These are phyloP conservation scores for Parapsyche elsis DNA, from an alignment of 1,140 invertebrate species.

Conservation along the genomic window DNA sequence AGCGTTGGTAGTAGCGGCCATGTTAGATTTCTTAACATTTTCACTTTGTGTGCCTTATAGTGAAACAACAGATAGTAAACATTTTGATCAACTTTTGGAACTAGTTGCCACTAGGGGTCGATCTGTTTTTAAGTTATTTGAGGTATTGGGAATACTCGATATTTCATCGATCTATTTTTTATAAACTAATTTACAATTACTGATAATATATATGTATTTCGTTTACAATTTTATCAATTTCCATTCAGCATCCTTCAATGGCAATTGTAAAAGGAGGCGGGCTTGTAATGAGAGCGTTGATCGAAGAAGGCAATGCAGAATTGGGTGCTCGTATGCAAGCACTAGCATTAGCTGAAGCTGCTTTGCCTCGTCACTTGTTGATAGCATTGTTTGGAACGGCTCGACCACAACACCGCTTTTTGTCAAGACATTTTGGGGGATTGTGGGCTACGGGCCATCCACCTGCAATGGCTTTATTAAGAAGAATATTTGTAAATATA, in stretches of 20 bases:
- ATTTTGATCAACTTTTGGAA: slow-evolving; percentile 95
- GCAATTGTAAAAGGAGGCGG: slow-evolving; percentile 98
- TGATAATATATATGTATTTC: slow-evolving; percentile 25
- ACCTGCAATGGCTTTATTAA: slow-evolving; percentile 88
- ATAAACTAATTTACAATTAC: slow-evolving; percentile 7
- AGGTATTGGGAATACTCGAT: slow-evolving; percentile 71
- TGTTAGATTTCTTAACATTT: slow-evolving; percentile 99
- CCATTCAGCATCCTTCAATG: slow-evolving; percentile 88
- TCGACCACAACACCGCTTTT: slow-evolving; percentile 77
- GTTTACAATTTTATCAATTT: not conserved
- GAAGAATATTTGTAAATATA: slow-evolving; percentile 84
- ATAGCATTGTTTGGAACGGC: slow-evolving; percentile 82
- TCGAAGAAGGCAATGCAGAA: slow-evolving; percentile 94
- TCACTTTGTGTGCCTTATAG: slow-evolving; percentile 98
- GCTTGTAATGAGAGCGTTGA: slow-evolving; percentile 95
- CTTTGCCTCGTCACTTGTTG: slow-evolving; percentile 91
- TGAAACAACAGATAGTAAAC: slow-evolving; percentile 97
- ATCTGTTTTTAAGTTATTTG: slow-evolving; percentile 93
- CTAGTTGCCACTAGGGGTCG: slow-evolving; percentile 93
- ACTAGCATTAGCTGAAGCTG: slow-evolving; percentile 96
- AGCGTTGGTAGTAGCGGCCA: slow-evolving; percentile 87
- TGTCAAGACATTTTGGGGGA: slow-evolving; percentile 95
- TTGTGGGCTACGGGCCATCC: slow-evolving; percentile 98
- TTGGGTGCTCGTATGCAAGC: slow-evolving; percentile 96
- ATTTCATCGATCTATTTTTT: not conserved